Percentiles rank a stretch among this genome's conserved stretches.
phyloP scores from a whole-genome alignment of 2,113 vertebrate species.

The Poecile atricapillus region DNA sequence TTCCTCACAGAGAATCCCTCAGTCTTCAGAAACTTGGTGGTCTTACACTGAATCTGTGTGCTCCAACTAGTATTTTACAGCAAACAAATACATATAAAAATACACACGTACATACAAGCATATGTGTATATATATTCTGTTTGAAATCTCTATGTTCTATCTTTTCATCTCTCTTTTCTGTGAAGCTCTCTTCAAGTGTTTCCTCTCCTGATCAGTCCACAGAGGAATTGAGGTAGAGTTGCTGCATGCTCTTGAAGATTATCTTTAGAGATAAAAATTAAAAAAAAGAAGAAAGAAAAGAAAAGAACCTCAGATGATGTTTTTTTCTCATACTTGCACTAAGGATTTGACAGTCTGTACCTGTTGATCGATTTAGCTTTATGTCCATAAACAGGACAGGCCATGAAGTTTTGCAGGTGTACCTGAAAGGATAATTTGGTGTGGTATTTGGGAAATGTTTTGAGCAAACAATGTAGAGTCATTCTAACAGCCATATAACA shows the following conservation, averaged over 20 bases:
- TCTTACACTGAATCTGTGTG: neutral
- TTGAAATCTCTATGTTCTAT: neutral
- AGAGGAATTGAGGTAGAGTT: conserved; percentile 1
- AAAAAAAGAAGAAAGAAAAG: neutral
- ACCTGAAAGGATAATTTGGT: neutral
- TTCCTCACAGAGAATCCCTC: neutral
- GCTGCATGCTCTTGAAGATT: neutral
- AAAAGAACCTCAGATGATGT: neutral
- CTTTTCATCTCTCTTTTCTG: conserved; percentile 22
- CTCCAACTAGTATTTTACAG: neutral
- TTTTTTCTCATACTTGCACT: neutral
- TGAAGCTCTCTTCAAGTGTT: neutral
- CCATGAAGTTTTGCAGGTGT: neutral
- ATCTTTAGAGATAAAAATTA: conserved; percentile 1
- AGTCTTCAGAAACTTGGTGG: neutral
- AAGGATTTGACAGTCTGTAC: neutral
- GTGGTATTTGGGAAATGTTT: neutral
- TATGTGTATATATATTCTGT: neutral
- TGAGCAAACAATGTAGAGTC: neutral
- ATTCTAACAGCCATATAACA: neutral
- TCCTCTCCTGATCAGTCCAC: conserved; percentile 6
- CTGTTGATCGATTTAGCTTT: neutral
- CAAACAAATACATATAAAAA: neutral
- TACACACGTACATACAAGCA: accelerated
- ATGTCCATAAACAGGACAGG: neutral